Percentiles rank a stretch among this genome's conserved stretches.
These are phyloP conservation scores for Pogoniulus pusillus DNA, from an alignment of 2,797 vertebrate genomes.

Conservation along the genomic window DNA sequence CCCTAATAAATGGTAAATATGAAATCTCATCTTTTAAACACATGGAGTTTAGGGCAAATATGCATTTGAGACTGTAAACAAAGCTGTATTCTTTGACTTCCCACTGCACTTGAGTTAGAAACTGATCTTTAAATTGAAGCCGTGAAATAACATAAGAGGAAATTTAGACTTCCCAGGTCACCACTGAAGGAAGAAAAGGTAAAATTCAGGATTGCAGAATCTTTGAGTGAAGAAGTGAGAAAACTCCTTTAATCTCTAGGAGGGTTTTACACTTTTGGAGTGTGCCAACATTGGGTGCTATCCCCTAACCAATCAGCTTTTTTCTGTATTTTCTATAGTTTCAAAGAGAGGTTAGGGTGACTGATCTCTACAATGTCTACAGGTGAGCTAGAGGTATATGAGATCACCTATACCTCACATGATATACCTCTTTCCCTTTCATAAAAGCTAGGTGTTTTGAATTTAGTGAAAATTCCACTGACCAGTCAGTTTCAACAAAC, in stretches of 20 bases:
- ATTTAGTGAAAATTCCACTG: not conserved
- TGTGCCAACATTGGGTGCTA: no score
- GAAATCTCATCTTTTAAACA: not conserved
- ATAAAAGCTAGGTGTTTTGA: not conserved
- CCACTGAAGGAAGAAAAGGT: not conserved
- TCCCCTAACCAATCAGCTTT: not conserved
- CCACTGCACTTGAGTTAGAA: not conserved
- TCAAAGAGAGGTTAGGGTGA: not conserved
- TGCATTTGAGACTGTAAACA: not conserved
- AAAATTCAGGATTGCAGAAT: not conserved
- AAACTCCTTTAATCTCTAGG: not conserved
- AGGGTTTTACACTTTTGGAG: not conserved
- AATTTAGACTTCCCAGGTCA: not conserved
- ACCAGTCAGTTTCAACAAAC: not conserved
- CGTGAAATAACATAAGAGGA: not conserved
- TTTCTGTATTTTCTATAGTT: not conserved
- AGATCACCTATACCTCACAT: not conserved
- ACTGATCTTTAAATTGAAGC: not conserved
- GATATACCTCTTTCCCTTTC: not conserved
- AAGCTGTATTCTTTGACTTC: not conserved
- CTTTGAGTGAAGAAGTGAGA: not conserved
- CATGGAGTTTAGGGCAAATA: not conserved
- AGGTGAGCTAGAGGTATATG: not conserved
- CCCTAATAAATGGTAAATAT: not conserved
- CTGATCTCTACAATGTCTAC: not conserved